phyloP scores from a whole-genome alignment of 2,113 vertebrate species.

The Oceanodroma tethys region DNA sequence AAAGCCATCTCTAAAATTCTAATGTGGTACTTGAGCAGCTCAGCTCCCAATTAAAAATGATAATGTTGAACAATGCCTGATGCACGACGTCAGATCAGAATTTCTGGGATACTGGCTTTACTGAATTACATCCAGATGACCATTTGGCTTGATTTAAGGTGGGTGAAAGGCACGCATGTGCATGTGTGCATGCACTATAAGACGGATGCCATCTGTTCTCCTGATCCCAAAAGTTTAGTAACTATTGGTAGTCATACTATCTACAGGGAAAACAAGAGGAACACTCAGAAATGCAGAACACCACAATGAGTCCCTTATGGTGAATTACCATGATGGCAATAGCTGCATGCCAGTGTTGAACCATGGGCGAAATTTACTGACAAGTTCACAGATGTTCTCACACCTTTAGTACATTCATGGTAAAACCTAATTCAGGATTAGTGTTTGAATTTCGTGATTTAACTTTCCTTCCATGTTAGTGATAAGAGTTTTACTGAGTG shows the following conservation, averaged over 20 bases:
- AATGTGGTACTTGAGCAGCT: not conserved
- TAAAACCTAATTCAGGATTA: not conserved
- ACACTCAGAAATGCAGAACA: not conserved
- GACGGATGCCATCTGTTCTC: not conserved
- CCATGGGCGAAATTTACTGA: not conserved
- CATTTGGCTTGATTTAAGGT: not conserved
- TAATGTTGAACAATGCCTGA: not conserved
- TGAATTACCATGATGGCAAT: not conserved
- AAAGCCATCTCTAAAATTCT: not conserved
- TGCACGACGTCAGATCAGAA: not conserved
- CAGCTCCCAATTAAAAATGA: not conserved
- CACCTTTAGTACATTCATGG: not conserved
- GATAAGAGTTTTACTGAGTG: not conserved
- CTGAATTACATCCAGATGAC: not conserved
- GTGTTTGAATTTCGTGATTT: not conserved
- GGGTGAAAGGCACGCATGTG: not conserved
- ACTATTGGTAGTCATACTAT: not conserved
- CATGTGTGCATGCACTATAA: not conserved
- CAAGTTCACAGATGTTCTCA: not conserved
- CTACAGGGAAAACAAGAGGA: not conserved
- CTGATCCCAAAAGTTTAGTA: not conserved
- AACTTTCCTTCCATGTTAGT: not conserved
- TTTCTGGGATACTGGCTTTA: not conserved
- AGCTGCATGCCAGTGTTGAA: not conserved
- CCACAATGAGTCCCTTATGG: fast-evolving